Evolutionary conservation across 2,888 invertebrate genomes (phyloP), one percentile per base, ranked within the genome.

Genomic region (Drosophila rubida): DNA sequence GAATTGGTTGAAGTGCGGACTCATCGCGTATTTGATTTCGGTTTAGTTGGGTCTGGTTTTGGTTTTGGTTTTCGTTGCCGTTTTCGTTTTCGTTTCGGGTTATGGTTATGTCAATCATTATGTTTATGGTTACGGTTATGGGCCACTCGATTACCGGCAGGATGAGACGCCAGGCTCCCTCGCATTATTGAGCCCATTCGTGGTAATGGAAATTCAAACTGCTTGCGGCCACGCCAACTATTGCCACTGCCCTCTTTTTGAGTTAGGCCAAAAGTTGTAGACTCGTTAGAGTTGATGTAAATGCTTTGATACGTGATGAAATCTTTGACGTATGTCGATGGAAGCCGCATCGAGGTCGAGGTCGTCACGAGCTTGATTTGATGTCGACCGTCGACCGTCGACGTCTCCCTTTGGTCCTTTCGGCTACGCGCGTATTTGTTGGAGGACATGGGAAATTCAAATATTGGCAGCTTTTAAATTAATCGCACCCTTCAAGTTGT

Each of bases 31-130:
- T 75, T 58, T 60, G 48, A 51, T 45, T 50, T 57, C 22, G 53
- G 58, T 46, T 27, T 27, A 2, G 9, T 27, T 27, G 8, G 11
- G 27, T 9, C 9, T 27, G 11, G 1, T 2, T 19, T 19, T 19
- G 19, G 2, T 19, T 19, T 19, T 19, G 19, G 19, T 19, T 59
- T 35, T 8, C 27, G 35, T 41, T 19, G 1, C 3, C 19, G 27
- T 8, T 27, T 27, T 27, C 27, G 27, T 8, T 61, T 39, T 9
- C 30, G 37, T 5, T 44, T 50, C 48, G 62, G 80, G 59, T 81
- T 85, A 85, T 81, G 81, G 85, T 85, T 78, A 85, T 81, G 79
- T 69, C 80, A 82, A 79, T 82, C 82, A 80, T 80, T 82, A 82
- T 71, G 76, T 74, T 85, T 70, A 85, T 81, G 79, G 76, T 76